Conservation (phyloP, 1,140 invertebrate species). For the Metaphire vulgaris region DNA sequence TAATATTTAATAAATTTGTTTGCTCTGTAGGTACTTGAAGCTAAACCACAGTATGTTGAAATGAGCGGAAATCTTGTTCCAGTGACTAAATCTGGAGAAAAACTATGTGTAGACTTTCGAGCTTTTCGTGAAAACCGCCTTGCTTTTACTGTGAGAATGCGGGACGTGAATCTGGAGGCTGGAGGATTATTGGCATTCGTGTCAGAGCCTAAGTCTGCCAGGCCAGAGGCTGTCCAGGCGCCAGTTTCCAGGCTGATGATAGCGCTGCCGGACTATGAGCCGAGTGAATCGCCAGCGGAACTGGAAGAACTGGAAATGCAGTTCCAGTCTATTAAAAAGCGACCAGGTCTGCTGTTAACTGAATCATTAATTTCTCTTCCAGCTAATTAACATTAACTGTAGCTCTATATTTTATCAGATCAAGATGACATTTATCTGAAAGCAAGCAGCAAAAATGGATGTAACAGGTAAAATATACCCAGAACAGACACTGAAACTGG, state of each 20-base stretch:
- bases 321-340: constrained; percentile 57
- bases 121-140: constrained; percentile 97
- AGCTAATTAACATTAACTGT: too few relatives aligned
- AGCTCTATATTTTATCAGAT: too few relatives aligned
- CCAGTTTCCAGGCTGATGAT: constrained; percentile 96
- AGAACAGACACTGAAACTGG: too few relatives aligned
- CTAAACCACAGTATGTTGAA: constrained; percentile 15
- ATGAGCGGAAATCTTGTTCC: constrained; percentile 7
- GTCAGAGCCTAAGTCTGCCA: constrained; percentile 76
- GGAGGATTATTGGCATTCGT: constrained; percentile 92
- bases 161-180: constrained; percentile 83
- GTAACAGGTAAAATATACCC: too few relatives aligned
- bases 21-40: constrained; percentile 14
- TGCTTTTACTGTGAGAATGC: constrained; percentile 85
- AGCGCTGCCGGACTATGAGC: constrained; percentile 62
- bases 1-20: too few relatives aligned
- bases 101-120: constrained; percentile 59
- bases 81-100: constrained; percentile 11
- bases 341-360: constrained; percentile 31
- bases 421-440: too few relatives aligned
- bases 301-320: constrained; percentile 58
- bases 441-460: too few relatives aligned
- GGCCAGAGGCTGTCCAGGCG: constrained; percentile 87
- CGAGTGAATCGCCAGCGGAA: background rate
- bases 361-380: too few relatives aligned